Evolutionary conservation across 2,113 vertebrate species (phyloP).

Genomic region (Athene cunicularia): DNA sequence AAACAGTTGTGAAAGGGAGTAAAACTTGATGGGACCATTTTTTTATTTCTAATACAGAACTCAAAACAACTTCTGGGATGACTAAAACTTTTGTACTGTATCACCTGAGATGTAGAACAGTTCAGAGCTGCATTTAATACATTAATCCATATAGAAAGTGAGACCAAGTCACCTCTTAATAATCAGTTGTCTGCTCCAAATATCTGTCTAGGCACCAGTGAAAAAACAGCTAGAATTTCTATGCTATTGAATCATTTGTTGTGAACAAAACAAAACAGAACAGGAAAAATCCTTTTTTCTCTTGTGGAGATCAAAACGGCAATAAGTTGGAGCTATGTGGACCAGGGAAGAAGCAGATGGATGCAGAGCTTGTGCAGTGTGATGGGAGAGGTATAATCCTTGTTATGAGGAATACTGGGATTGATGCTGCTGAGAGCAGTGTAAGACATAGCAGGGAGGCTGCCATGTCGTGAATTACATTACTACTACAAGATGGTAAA

Average conservation of each 20-base stretch:
- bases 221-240: neutral
- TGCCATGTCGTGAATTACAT: neutral
- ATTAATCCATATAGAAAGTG: neutral
- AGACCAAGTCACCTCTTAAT: neutral
- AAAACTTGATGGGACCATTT: neutral
- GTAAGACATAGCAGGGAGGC: neutral
- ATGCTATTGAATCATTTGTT: too few species aligned
- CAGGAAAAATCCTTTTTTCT: neutral
- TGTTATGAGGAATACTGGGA: neutral
- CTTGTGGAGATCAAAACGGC: neutral
- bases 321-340: neutral
- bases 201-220: neutral
- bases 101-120: neutral
- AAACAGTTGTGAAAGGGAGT: neutral
- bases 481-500: neutral
- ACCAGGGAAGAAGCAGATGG: neutral
- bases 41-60: neutral
- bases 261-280: neutral
- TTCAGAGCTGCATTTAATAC: neutral
- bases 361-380: neutral
- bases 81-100: neutral
- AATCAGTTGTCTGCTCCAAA: neutral
- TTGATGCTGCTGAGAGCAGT: neutral
- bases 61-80: neutral
- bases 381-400: neutral